Evolutionary conservation across 2,888 invertebrate genomes (phyloP), one percentile per base, ranked within the genome.

Genomic region (Xanthia icteritia): DNA sequence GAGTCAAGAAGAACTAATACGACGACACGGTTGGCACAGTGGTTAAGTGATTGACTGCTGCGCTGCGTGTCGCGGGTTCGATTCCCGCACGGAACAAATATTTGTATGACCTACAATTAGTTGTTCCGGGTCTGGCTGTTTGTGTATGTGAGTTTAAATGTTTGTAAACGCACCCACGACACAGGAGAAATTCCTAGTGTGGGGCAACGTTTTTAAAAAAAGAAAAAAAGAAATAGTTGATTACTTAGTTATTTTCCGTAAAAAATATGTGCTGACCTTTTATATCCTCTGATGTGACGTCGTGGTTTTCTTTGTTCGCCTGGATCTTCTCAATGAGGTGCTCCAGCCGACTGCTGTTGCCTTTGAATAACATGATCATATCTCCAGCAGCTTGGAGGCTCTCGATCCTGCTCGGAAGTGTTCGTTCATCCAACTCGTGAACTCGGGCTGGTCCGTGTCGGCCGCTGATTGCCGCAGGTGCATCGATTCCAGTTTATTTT

Each of bases 241-340:
- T 39, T 23, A 27, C 36, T 54, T n/a, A 17, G 17, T n/a, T 20
- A 39, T 76, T 23, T 45, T 8, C 31, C 11, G 39, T 45, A 54
- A 77, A 45, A 39, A 56, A 61, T 45, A 60, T 56, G 0, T 42
- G 89, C 93, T 92, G 84, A 97, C 97, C 97, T 95, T 97, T 97
- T 86, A 97, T 92, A 82, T 97, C 97, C 81, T 97, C 97, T 8
- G 97, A 90, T 20, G 93, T 95, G 75, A 96, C 96, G 91, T 97
- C 97, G 95, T 97, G 97, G 88, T 97, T 97, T 93, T 98, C 98
- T 96, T 98, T 98, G 90, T 98, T 98, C 9, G 98, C 98, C 93
- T 98, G 98, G 89, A 98, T 98, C 96, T 98, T 98, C 94, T 98
- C 98, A 88, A 98, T 98, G 89, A 98, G 97, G 92, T 98, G 97